Evolutionary conservation across 2,113 vertebrate species (phyloP), one percentile per base, ranked within the genome.

Genomic region (Siniperca chuatsi): DNA sequence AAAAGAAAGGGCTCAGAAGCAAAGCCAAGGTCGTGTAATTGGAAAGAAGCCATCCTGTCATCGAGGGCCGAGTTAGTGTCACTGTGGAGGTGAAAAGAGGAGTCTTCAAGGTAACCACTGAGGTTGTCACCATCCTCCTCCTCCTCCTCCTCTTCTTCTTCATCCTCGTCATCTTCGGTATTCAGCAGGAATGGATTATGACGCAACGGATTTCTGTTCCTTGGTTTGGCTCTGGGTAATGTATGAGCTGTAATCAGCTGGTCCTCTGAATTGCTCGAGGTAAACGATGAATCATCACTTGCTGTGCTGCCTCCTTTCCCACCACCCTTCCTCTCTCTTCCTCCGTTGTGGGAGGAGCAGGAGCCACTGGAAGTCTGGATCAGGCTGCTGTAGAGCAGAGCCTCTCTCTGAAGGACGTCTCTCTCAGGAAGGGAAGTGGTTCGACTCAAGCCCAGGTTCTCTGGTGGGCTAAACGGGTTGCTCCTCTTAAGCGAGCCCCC

Each of bases 151-250:
- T 54, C 94, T 0, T 86, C 82, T 1, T 92, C 92, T 23, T 96
- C 92, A 0, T 96, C 95, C 58, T 97, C 97, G 1, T 83, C 85
- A 0, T 90, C 84, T 20, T 95, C 90, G 0, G 95, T 90, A 1
- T 94, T 97, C n/a, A 97, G 89, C 75, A 98, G 94, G 94, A 99
- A 99, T 3, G 98, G 98, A 64, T 99, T 99, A 74, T 96, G 97
- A 2, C 97, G 93, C n/a, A 89, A 20, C 0, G 92, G 92, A 13
- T 91, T 92, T 82, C 87, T 76, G 93, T 79, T 95, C 92, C 91
- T 94, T 35, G 86, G 87, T 82, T 79, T 97, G 35, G 78, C 74
- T 69, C 90, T 76, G 25, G 92, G 93, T 18, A 92, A 70, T 0
- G 92, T 94, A 68, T 94, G 93, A 20, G 90, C 91, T 1, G 78